Evolutionary conservation across 2,888 invertebrate genomes (phyloP).

Genomic region (Ornithoptera priamus): DNA sequence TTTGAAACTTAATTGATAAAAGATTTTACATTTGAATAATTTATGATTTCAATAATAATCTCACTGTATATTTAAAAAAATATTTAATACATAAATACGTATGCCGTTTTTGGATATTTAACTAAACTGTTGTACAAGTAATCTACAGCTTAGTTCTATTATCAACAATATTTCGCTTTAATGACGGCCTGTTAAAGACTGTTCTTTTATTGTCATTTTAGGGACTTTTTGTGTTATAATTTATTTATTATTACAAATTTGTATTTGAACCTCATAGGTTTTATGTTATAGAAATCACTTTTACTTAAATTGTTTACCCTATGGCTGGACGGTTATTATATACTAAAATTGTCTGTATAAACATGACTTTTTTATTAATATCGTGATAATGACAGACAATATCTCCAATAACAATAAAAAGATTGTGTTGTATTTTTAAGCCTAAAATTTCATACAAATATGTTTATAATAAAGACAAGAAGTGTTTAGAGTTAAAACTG

Average conservation of each 20-base stretch:
- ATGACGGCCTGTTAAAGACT: no score
- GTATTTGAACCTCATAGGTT: no score
- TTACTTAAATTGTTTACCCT: no score
- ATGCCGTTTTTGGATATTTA: background rate
- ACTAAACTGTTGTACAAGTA: background rate
- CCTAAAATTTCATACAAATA: background rate
- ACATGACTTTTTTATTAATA: background rate
- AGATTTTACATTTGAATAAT: background rate
- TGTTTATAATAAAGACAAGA: background rate
- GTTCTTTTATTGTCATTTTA: background rate
- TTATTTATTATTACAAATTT: background rate
- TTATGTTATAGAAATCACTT: no score
- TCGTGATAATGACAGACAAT: background rate
- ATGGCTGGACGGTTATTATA: no score
- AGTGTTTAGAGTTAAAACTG: no score
- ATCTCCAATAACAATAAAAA: background rate
- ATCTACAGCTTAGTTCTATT: no score
- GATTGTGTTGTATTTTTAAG: background rate
- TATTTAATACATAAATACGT: background rate
- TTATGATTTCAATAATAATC: conserved; percentile 32
- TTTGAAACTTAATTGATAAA: background rate
- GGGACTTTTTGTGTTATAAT: background rate
- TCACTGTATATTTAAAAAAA: conserved; percentile 26
- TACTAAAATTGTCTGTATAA: background rate
- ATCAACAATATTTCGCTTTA: no score